Evolutionary conservation across 2,888 invertebrate species (phyloP).

Genomic region (Napeogenes sylphis): DNA sequence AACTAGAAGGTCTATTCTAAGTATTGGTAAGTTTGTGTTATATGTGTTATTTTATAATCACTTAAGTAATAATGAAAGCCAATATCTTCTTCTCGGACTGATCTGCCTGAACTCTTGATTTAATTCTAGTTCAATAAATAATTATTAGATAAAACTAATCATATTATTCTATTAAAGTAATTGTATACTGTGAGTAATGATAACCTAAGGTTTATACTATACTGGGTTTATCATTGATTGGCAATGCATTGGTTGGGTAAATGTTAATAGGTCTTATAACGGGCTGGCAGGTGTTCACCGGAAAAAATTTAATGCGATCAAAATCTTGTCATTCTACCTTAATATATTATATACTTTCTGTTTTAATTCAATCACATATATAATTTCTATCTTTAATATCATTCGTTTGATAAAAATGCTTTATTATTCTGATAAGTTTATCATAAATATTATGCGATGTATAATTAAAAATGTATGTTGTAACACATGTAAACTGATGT

Average conservation of each 20-base stretch:
- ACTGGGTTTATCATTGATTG: slow-evolving; percentile 11
- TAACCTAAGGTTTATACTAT: background rate
- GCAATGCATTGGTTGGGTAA: slow-evolving; percentile 25
- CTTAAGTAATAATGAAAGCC: too few relatives aligned
- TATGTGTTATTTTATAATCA: too few relatives aligned
- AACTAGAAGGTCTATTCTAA: too few relatives aligned
- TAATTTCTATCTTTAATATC: slow-evolving; percentile 11
- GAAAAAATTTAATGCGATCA: slow-evolving; percentile 34
- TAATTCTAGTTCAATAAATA: background rate
- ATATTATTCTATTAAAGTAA: background rate
- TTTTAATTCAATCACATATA: slow-evolving; percentile 31
- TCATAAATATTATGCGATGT: background rate
- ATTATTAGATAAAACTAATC: background rate
- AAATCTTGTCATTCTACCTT: slow-evolving; percentile 33
- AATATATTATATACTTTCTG: slow-evolving; percentile 21
- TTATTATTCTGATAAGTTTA: background rate
- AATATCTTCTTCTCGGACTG: too few relatives aligned
- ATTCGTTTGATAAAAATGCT: slow-evolving; percentile 7
- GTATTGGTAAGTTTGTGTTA: too few relatives aligned
- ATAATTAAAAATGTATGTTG: too few relatives aligned
- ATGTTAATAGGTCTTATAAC: slow-evolving; percentile 36
- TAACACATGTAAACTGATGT: too few relatives aligned
- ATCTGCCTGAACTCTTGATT: too few relatives aligned
- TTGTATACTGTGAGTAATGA: too few relatives aligned
- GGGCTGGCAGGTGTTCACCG: slow-evolving; percentile 33